Base-by-base conservation (phyloP, 1,140 invertebrate genomes). In the Apis dorsata region DNA sequence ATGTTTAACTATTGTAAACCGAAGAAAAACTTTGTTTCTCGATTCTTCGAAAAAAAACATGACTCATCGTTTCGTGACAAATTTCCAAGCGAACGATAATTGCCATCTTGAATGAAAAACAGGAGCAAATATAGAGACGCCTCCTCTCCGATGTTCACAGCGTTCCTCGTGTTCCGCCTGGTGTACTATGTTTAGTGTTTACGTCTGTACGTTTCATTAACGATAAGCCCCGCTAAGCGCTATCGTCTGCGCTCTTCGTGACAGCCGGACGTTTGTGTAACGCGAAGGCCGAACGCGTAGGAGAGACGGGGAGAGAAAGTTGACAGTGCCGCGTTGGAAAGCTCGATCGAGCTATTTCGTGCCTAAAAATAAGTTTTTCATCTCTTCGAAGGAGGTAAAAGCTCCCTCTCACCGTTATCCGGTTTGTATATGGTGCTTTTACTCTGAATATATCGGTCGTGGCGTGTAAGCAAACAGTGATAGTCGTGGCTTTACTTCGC, bases 151-250 rank as follows among this genome's bases (percentile, higher is more conserved):
- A 53, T 49, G 51, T 85, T 87, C 82, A 69, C 70, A 78, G 72
- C 86, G 28, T 74, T 59, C 57, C 83, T 87, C 68, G 75, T 65
- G 86, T 86, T 79, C 85, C 34, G 66, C n/a, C n/a, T 66, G 51
- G 55, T 66, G 63, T 60, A 84, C 72, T 81, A 76, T 84, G 77
- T 84, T 87, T 87, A 84, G 76, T 81, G 77, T 87, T 87, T 87
- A 87, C 82, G 73, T 84, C 86, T 74, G 81, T 84, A 86, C 79
- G 81, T 79, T 87, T 87, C 85, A 87, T 87, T 87, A 87, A 87
- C 85, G 85, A 86, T 87, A 87, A 87, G 81, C 83, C 75, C 51
- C 73, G 69, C 81, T 87, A 84, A 87, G 86, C 85, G 82, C 63
- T 74, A 79, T 81, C 83, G 85, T 77, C 77, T 83, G 80, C 65